These are phyloP conservation scores for Tenthredo livida DNA, from an alignment of 2,888 invertebrate genomes.

Conservation along the genomic window DNA sequence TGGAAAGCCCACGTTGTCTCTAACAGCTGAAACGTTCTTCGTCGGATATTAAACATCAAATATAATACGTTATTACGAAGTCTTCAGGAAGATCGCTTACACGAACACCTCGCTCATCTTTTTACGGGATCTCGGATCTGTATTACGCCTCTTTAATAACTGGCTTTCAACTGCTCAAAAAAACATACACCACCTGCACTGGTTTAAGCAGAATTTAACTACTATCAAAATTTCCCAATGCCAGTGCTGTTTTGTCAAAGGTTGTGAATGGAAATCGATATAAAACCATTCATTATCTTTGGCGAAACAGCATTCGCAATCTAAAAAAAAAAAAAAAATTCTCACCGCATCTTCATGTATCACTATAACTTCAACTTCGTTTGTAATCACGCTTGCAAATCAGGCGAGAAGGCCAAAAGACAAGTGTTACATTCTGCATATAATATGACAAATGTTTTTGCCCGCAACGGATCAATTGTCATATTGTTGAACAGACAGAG, in stretches of 20 bases:
- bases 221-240: no score
- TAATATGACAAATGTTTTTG: not conserved
- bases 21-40: slow-evolving; percentile 47
- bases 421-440: not conserved
- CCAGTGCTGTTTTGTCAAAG: no score
- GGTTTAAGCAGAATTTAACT: not conserved
- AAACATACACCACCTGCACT: not conserved
- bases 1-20: slow-evolving; percentile 35
- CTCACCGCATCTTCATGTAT: no score
- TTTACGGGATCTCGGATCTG: not conserved
- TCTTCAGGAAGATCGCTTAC: slow-evolving; percentile 20
- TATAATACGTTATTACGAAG: slow-evolving; percentile 12
- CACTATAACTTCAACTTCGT: not conserved
- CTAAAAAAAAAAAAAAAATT: no score
- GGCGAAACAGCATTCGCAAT: no score
- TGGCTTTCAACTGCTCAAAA: not conserved
- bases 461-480: no score
- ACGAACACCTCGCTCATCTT: slow-evolving; percentile 1
- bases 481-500: no score
- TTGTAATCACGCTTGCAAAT: no score
- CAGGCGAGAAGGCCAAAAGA: not conserved
- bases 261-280: no score
- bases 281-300: no score
- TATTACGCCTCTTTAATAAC: not conserved
- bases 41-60: slow-evolving; percentile 53